phyloP scores from a whole-genome alignment of 1,140 invertebrate species.

The Paracyclopina nana region DNA sequence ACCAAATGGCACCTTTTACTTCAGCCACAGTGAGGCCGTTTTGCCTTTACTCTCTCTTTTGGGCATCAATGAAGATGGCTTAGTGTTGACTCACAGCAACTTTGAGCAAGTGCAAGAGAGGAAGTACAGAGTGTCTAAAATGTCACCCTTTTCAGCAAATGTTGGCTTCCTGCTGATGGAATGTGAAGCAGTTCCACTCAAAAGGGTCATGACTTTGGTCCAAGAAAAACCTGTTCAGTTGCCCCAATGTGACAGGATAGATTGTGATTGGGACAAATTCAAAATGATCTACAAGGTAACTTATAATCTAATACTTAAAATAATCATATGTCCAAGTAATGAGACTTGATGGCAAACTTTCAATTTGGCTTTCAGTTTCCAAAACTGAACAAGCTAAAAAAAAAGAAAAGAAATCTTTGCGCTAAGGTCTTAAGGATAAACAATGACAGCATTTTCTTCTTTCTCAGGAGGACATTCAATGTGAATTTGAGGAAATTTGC shows the following conservation, averaged over 20 bases:
- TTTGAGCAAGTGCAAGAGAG: background rate
- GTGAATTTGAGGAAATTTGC: too few relatives aligned
- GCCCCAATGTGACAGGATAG: background rate
- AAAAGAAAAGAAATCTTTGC: too few relatives aligned
- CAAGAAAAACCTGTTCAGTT: background rate
- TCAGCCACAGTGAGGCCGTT: background rate
- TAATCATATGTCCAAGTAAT: too few relatives aligned
- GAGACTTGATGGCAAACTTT: too few relatives aligned
- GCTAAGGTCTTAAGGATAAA: too few relatives aligned
- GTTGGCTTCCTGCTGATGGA: background rate
- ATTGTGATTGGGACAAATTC: background rate
- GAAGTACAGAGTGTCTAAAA: background rate
- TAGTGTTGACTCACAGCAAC: background rate
- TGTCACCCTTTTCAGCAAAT: background rate
- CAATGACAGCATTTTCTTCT: too few relatives aligned
- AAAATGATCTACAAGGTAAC: background rate
- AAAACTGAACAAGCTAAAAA: too few relatives aligned
- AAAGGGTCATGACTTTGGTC: background rate
- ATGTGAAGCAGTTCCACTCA: background rate
- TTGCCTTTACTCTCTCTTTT: background rate
- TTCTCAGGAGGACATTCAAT: too few relatives aligned
- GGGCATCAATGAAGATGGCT: background rate
- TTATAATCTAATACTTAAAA: background rate
- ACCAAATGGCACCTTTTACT: background rate
- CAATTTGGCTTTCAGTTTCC: too few relatives aligned